phyloP scores from a whole-genome alignment of 2,113 vertebrate species.

The Orcinus orca region DNA sequence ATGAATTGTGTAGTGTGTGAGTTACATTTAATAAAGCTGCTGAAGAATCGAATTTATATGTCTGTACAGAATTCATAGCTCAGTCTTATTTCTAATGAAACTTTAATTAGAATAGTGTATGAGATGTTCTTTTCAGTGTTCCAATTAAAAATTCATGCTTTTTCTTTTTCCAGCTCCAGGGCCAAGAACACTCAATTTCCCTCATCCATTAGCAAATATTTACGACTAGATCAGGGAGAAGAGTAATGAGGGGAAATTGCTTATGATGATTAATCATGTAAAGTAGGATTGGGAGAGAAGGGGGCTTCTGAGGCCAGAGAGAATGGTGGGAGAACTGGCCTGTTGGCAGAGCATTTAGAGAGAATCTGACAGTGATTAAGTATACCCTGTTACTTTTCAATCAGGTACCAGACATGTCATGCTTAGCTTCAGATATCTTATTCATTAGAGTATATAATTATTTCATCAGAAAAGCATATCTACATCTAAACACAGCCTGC shows the following conservation, averaged over 20 bases:
- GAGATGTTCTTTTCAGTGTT: conserved; percentile 8
- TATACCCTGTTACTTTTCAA: neutral
- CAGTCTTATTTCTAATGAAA: neutral
- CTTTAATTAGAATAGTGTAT: neutral
- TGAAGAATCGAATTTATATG: neutral
- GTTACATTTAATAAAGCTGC: neutral
- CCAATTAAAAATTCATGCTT: neutral
- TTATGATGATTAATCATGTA: neutral
- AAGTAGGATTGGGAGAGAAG: neutral
- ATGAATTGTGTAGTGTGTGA: neutral
- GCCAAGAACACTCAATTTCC: neutral
- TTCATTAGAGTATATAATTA: conserved; percentile 38
- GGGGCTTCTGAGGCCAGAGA: neutral
- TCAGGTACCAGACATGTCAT: neutral
- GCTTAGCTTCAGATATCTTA: neutral
- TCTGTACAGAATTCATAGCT: neutral
- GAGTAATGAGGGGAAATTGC: conserved; percentile 10
- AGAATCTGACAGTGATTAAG: neutral
- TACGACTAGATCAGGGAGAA: neutral
- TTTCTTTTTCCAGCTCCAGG: neutral
- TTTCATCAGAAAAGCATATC: conserved; percentile 46
- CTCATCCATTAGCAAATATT: conserved; percentile 29
- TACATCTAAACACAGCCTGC: conserved; percentile 13
- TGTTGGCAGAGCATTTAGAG: neutral
- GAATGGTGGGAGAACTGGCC: neutral